A percentile compares a stretch with the other conserved stretches of the same genome.
These are phyloP conservation scores for Tetragnatha montana DNA, from an alignment of 2,888 invertebrate genomes.

Conservation along the genomic window DNA sequence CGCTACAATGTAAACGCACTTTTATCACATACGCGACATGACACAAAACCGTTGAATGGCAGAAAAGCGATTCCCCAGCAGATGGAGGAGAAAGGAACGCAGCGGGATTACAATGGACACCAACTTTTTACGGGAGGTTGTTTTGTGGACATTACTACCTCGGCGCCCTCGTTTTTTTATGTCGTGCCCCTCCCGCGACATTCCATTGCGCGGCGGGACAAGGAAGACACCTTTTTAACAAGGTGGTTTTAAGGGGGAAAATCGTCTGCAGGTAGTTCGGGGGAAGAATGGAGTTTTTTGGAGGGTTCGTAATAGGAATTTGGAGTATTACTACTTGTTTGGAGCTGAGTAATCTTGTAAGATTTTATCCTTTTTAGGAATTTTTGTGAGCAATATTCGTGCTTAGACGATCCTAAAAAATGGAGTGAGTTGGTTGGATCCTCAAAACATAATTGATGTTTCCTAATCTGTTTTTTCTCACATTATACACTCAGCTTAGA, in stretches of 20 bases:
- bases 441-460: no score
- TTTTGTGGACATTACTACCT: slow-evolving; percentile 57
- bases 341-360: no score
- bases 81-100: slow-evolving; percentile 41
- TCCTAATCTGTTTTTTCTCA: no score
- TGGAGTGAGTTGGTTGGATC: no score
- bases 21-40: slow-evolving; percentile 33
- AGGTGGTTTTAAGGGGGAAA: slow-evolving; percentile 23
- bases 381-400: no score
- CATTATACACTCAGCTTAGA: no score
- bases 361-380: no score
- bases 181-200: background rate
- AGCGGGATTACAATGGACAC: slow-evolving; percentile 19
- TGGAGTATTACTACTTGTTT: no score
- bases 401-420: no score
- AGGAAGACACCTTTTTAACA: slow-evolving; percentile 10
- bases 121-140: slow-evolving; percentile 21
- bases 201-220: slow-evolving; percentile 27
- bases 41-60: slow-evolving; percentile 53
- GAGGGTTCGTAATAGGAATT: no score
- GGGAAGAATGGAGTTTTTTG: no score
- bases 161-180: slow-evolving; percentile 6
- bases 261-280: no score
- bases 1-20: background rate
- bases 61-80: slow-evolving; percentile 5